A percentile compares a stretch with the other conserved stretches of the same genome.
Evolutionary conservation across 2,113 vertebrate species (phyloP).

Genomic region (Lucifuga dentata): DNA sequence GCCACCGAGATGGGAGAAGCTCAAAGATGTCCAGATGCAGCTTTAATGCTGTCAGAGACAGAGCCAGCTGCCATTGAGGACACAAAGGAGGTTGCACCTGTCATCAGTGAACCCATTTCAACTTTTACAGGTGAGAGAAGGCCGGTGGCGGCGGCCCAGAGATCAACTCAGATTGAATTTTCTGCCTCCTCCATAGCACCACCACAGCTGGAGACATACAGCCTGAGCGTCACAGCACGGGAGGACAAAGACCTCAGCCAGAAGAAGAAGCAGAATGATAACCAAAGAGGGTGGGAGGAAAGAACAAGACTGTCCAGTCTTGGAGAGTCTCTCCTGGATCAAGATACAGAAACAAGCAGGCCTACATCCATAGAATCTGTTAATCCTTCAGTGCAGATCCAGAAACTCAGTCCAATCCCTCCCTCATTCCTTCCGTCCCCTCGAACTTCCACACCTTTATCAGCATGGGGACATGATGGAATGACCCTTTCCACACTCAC

Average conservation of each 20-base stretch:
- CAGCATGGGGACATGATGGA: constrained; percentile 56
- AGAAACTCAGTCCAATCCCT: constrained; percentile 33
- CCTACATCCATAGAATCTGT: constrained; percentile 27
- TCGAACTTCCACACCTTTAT: constrained; percentile 39
- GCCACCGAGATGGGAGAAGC: constrained; percentile 38
- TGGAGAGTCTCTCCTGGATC: neutral
- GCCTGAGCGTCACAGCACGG: neutral
- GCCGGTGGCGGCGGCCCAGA: constrained; percentile 5
- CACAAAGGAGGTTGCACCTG: neutral
- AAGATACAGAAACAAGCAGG: constrained; percentile 32
- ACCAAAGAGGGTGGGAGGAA: neutral
- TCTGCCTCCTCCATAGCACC: constrained; percentile 1
- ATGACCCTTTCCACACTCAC: constrained; percentile 47
- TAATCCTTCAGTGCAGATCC: constrained; percentile 7
- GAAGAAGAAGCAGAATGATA: constrained; percentile 10
- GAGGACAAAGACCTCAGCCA: neutral
- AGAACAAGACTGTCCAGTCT: neutral
- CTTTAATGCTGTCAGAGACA: constrained; percentile 10
- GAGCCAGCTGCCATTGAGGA: neutral
- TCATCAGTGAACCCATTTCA: neutral
- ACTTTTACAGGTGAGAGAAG: constrained; percentile 34
- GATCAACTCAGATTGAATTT: constrained; percentile 13
- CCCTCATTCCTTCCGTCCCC: constrained; percentile 9
- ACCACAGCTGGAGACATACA: constrained; percentile 15
- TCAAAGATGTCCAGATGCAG: constrained; percentile 11